Evolutionary conservation across 2,888 invertebrate genomes (phyloP), one percentile per base, ranked within the genome.

Genomic region (Holacanthella duospinosa): DNA sequence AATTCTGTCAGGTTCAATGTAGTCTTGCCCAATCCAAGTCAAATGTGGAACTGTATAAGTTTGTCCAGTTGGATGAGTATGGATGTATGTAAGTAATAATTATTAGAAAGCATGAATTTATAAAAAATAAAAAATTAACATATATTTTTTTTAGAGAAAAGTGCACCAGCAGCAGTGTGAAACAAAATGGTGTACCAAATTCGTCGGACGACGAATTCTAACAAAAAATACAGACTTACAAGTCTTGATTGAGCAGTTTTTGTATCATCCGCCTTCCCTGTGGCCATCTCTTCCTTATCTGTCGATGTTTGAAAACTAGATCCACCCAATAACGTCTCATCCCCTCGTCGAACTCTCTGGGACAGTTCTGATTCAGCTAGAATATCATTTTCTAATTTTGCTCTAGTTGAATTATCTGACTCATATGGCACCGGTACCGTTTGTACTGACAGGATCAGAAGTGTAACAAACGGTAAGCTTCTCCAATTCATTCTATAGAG

Each of bases 351-450:
- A 57, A 69, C 63, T 63, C 71, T 68, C 25, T 67, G 65, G 28
- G 64, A 59, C n/a, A 68, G 62, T 43, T 70, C 70, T 48, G 70
- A 70, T 59, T 73, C 70, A 27, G 71, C 71, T 58, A 73, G 63
- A 59, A 73, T 64, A 62, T 73, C 73, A 67, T 70, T 68, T 21
- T 67, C 69, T 60, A 68, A 66, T 63, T 70, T 70, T 25, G 55
- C 59, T 24, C 62, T 64, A 24, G 61, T 65, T 28, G 56, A 57
- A 25, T 64, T 64, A 25, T 70, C 71, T 29, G 69, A 59, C 29
- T 73, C 73, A 55, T 68, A 71, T 2, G 71, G 68, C 55, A 71
- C 71, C 43, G 73, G 73, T 59, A 68, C 60, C 55, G 69, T 66
- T 29, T 64, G 57, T 1, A 61, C 55, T 12, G 55, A 28, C 24